Base-by-base conservation (phyloP, 1,140 invertebrate genomes). In the Grapholita molesta region DNA sequence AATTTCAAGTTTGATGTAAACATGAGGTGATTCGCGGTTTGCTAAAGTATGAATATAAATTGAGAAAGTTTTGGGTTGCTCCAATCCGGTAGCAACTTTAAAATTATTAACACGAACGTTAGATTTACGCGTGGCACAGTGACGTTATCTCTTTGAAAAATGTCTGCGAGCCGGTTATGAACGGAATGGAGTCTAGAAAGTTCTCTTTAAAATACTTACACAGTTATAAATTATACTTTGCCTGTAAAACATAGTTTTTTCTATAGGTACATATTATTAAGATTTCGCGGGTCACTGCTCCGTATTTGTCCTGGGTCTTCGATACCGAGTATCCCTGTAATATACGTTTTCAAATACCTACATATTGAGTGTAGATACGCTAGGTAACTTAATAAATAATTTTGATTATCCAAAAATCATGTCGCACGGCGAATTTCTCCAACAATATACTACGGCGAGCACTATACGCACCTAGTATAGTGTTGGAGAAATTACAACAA, bases 11-110 rank as follows among this genome's bases (percentile, higher is more conserved):
- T 84, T 78, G 74, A 79, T 81, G 77, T 76, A 81, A 84, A 82
- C 73, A 79, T 71, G 70, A 71, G 42, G 52, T 67, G 32, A 66
- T 66, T 71, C 68, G 70, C 76, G 78, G 79, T 78, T 74, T 73
- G 77, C 80, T 84, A 78, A 85, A 89, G 87, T 87, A 89, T 89
- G 84, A 87, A 89, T 89, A 87, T 83, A 85, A 86, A 87, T 89
- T 85, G 79, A 72, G 75, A 85, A 89, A 89, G 76, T 89, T 89
- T 85, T 71, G 81, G 84, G 85, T 83, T 79, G 77, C 74, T 80
- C 75, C 82, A 82, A 85, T 86, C 73, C 75, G 79, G 28, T 57
- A 61, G 74, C 64, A 81, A 83, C 82, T 84, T 83, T 87, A 85
- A 88, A 86, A 88, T 85, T 78, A 82, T 83, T 79, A 83, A 82